Conservation (phyloP, 2,888 invertebrate genomes). For the Hypolimnas misippus region DNA sequence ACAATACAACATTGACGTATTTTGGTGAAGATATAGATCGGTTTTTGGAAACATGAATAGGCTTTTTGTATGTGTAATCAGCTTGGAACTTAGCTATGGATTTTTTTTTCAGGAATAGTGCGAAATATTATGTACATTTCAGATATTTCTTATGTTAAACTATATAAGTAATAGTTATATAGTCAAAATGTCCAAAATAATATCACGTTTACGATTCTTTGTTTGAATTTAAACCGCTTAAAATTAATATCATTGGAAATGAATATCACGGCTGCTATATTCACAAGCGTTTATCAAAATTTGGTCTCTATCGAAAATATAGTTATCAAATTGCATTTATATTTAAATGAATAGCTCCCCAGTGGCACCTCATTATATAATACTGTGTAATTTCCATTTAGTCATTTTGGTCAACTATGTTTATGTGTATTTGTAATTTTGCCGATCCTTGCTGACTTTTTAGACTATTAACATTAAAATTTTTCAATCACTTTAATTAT, state of each 20-base stretch:
- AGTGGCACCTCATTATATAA: slow-evolving; percentile 16
- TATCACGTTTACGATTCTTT: not conserved
- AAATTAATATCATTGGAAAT: slow-evolving; percentile 10
- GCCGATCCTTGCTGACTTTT: not conserved
- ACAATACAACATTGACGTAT: too few species aligned
- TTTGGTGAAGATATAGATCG: too few species aligned
- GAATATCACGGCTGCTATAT: slow-evolving; percentile 25
- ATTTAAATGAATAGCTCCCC: slow-evolving; percentile 28
- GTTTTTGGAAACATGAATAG: too few species aligned
- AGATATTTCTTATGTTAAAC: too few species aligned
- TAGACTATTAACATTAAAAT: not conserved
- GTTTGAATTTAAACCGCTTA: not conserved
- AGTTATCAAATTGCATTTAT: slow-evolving; percentile 26
- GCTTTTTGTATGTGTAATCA: too few species aligned
- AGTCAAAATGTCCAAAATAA: too few species aligned
- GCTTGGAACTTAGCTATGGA: too few species aligned
- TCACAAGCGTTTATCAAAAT: slow-evolving; percentile 27
- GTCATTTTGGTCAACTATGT: slow-evolving; percentile 5
- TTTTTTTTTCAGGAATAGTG: too few species aligned
- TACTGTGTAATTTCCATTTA: slow-evolving; percentile 18
- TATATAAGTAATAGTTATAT: too few species aligned
- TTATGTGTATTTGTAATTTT: not conserved
- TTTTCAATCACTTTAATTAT: not conserved
- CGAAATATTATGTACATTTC: too few species aligned
- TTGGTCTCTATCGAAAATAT: slow-evolving; percentile 33